These are phyloP conservation scores for Cettia cetti DNA, from an alignment of 2,113 vertebrate species.

Conservation along the genomic window DNA sequence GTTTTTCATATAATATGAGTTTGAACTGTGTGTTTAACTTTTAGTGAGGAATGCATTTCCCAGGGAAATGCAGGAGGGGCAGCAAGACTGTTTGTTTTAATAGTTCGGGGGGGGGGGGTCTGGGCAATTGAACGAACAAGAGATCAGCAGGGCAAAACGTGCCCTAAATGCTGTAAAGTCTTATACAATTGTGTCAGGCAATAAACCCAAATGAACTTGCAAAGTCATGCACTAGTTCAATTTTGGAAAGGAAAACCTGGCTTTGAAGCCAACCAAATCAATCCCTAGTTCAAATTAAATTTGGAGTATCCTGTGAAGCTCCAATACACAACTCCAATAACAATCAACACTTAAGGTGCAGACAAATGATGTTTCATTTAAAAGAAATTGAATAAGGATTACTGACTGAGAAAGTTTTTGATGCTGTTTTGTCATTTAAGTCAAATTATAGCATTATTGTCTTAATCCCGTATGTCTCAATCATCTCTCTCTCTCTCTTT, in stretches of 20 bases:
- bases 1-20: background rate
- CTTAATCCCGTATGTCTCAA: conserved; percentile 60
- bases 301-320: conserved; percentile 71
- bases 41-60: background rate
- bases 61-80: background rate
- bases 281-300: conserved; percentile 78
- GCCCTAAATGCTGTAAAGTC: conserved; percentile 63
- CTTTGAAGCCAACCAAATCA: conserved; percentile 77
- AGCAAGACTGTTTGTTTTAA: background rate
- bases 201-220: conserved; percentile 75
- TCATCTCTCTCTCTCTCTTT: conserved; percentile 5
- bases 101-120: background rate
- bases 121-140: background rate
- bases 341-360: conserved; percentile 67
- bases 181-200: conserved; percentile 53
- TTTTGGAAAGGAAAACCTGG: conserved; percentile 69
- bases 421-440: conserved; percentile 71
- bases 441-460: conserved; percentile 67
- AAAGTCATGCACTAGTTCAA: conserved; percentile 70
- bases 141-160: conserved; percentile 55
- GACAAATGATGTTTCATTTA: conserved; percentile 76
- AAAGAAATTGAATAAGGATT: conserved; percentile 74
- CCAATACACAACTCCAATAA: conserved; percentile 68
- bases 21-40: background rate
- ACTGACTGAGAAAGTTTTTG: conserved; percentile 67